Evolutionary conservation across 2,888 invertebrate species (phyloP), one percentile per base, ranked within the genome.

Genomic region (Xylocampa areola): DNA sequence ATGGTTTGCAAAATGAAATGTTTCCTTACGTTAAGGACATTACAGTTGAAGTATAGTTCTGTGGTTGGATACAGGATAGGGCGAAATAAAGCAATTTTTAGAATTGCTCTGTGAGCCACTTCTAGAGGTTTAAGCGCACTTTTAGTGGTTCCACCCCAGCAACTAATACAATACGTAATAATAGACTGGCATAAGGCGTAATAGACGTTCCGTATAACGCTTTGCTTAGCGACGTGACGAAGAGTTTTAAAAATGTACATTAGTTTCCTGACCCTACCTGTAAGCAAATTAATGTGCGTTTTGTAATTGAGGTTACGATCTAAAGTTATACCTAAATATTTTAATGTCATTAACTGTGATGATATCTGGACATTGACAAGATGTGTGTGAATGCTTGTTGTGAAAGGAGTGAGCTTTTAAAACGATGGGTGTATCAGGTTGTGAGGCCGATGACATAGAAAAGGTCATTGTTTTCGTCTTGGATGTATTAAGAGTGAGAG

Each of bases 101-200:
- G 19, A 1, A 43, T 21, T 2, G 43, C 43, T 43, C 30, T 19
- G 8, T 43, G 41, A 6, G 41, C 29, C 1, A 41, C 5, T n/a
- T 41, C 41, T 6, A 41, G 11, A n/a, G 41, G 41, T 2, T 19
- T 29, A 2, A 41, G n/a, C 0, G 11, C 7, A 5, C 29, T 41
- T 7, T 41, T 41, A 2, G 32, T 21, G 0, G 43, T 32, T 5
- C 43, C 43, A 44, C 21, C 43, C 43, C 43, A 44, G 10, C 43
- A 44, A 0, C 13, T 6, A 13, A 44, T 44, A 14, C 43, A 44
- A 14, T 32, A 44, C 0, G 6, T 33, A 2, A 41, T 2, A 1
- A 41, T 5, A 0, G 43, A 33, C 4, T 10, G 14, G 5, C 32
- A 23, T 1, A 32, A 1, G 0, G 21, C 21, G 10, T 10, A 23